Percentiles rank a stretch among this genome's conserved stretches.
Conservation (phyloP, 2,797 vertebrate genomes). For the Bradypodion pumilum region DNA sequence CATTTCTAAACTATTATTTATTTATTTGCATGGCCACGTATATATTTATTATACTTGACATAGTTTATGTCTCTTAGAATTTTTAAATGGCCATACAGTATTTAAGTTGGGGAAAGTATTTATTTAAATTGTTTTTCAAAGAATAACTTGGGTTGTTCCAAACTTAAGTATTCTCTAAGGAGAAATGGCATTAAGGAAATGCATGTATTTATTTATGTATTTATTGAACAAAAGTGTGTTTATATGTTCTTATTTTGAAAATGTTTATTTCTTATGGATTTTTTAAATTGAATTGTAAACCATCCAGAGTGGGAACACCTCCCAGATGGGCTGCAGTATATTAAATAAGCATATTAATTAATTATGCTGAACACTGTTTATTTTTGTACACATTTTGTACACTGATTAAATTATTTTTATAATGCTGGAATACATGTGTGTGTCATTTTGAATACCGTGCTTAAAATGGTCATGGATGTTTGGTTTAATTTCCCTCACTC, state of each 20-base stretch:
- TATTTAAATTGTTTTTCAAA: background rate
- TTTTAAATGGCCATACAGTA: background rate
- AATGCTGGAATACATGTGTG: background rate
- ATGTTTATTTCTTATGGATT: too few relatives aligned
- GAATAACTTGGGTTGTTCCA: background rate
- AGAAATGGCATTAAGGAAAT: background rate
- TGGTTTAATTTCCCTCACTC: background rate
- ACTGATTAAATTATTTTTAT: conserved; percentile 19
- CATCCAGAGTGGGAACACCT: too few relatives aligned
- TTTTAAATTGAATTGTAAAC: too few relatives aligned
- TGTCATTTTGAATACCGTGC: background rate
- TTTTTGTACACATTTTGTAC: conserved; percentile 3
- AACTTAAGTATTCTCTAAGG: background rate
- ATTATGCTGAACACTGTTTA: background rate
- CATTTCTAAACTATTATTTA: background rate
- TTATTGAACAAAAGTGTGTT: conserved; percentile 31
- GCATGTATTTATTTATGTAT: conserved; percentile 23
- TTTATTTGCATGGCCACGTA: background rate
- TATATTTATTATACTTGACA: conserved; percentile 15
- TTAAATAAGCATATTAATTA: too few relatives aligned
- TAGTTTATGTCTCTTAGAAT: background rate
- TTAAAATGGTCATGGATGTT: background rate
- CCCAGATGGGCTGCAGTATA: too few relatives aligned
- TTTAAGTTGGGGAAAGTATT: background rate
- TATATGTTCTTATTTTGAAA: too few relatives aligned